phyloP scores from a whole-genome alignment of 2,113 vertebrate species.

The Gulo gulo region DNA sequence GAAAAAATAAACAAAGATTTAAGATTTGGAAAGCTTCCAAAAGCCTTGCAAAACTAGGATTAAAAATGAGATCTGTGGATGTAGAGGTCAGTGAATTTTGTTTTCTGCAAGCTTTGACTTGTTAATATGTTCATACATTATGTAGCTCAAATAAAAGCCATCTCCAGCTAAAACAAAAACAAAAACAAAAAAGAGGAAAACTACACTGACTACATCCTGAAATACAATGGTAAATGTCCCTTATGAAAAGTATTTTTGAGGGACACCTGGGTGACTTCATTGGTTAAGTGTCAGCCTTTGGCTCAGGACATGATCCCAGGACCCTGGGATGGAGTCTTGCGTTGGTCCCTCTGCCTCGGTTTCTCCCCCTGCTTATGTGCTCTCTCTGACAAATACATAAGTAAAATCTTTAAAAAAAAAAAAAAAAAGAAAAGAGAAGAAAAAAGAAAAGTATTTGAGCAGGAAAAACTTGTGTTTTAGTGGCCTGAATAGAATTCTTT shows the following conservation, averaged over 20 bases:
- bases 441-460: neutral
- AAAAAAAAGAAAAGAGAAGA: too few species aligned
- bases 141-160: neutral
- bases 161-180: neutral
- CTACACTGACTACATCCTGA: neutral
- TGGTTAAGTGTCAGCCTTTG: neutral
- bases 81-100: neutral
- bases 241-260: neutral
- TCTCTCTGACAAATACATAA: neutral
- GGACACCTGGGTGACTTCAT: neutral
- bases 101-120: constrained; percentile 14
- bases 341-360: neutral
- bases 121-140: neutral
- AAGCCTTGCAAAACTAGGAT: constrained; percentile 33
- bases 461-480: neutral
- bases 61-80: neutral
- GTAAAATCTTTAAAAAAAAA: too few species aligned
- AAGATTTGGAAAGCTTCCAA: neutral
- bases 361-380: neutral
- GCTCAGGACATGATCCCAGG: neutral
- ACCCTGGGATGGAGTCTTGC: neutral
- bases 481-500: neutral
- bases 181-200: neutral
- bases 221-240: neutral
- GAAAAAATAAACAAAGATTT: neutral